Base-by-base conservation (phyloP, 2,797 vertebrate genomes). In the Garrulus glandarius region DNA sequence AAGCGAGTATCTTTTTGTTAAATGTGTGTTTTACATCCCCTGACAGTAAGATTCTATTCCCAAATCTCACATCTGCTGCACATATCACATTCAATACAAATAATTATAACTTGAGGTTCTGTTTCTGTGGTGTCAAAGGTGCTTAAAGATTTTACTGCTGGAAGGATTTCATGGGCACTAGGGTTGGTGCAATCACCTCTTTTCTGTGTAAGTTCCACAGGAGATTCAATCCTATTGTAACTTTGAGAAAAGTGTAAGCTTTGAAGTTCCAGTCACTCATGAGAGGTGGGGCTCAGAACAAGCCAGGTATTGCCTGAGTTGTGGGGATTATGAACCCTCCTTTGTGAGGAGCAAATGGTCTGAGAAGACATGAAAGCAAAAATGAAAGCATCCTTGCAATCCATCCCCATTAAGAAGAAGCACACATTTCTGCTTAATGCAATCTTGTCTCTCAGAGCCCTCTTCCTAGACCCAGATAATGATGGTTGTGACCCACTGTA, bases 1-100 rank as follows among this genome's bases (percentile, higher is more conserved):
- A 77, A 49, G 36, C 61, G 84, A 92, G 70, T 84, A 56, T 47
- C 39, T 87, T 97, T 86, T 63, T 87, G 71, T 87, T 91, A 91
- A 94, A 74, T 30, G 10, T 59, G 9, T 84, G 26, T 15, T 79
- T 92, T 91, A 71, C 24, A 39, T 83, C 32, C 43, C 37, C 7
- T 55, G 37, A 56, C 39, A 92, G 59, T 37, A 84, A 74, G 59
- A 93, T 88, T 84, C 61, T 72, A 27, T 91, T 93, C 12, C 20
- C 9, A 47, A 65, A 67, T 47, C 21, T 41, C 30, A 41, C 12
- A 18, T 67, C 27, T 47, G 49, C 52, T 67, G 15, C 37, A n/a
- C 17, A 91, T 47, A 63, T 94, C 97, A 93, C 55, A 95, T 93
- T 76, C n/a, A 92, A 59, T 57, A 69, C 18, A 96, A 95, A 96